Evolutionary conservation across 2,113 vertebrate genomes (phyloP), one percentile per base, ranked within the genome.

Genomic region (Limanda limanda): DNA sequence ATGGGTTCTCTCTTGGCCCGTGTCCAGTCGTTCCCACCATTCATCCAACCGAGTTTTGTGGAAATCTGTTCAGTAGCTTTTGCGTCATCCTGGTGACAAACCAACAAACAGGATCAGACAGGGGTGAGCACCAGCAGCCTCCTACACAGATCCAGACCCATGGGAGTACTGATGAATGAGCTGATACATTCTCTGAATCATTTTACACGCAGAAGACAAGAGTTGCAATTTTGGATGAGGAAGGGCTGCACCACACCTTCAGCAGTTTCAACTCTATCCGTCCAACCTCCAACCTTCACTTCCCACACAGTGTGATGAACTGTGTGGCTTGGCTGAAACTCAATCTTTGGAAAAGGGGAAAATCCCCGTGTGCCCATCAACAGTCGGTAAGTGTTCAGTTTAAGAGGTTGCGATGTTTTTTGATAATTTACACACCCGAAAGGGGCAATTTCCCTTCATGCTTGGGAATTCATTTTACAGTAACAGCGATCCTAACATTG

Each of bases 161-260:
- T 24, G 25, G 35, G 21, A 42, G 27, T 1, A 58, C 18, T 31
- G 11, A 40, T 54, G 31, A 54, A 58, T 68, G 45, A 40, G 47
- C 23, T 17, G 21, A 67, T 9, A 25, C 55, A 35, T 51, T 18
- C 5, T 47, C 31, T 64, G 10, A 81, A 68, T 7, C 13, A 4
- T 1, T 52, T 69, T 65, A 71, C 21, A 56, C 69, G 20, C 5
- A 56, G 82, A n/a, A 82, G 40, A 80, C 48, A 70, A 40, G 64
- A 63, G 40, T 47, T 48, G 55, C 10, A 68, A 24, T 54, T 35
- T 8, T 54, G 57, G 27, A 45, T 6, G 48, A 82, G 62, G 52
- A 76, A 82, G 48, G 24, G 42, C 67, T 57, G 35, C 51, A 79
- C 68, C 78, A 74, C 86, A 70, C 82, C 81, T 80, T 78, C 45